Evolutionary conservation across 1,140 invertebrate genomes (phyloP), one percentile per base, ranked within the genome.

Genomic region (Propsilocerus akamusi): DNA sequence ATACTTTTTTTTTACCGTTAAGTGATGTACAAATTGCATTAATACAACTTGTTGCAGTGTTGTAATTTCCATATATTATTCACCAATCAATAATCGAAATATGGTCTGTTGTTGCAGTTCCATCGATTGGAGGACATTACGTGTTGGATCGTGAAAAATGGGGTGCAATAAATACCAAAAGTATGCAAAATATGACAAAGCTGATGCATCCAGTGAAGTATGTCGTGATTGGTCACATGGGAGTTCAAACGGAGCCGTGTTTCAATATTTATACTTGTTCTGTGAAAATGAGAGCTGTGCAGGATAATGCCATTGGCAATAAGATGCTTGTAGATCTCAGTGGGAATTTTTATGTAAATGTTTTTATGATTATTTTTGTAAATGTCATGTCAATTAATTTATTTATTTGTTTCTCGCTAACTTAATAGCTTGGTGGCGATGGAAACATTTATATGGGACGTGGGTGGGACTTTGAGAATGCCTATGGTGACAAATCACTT

Each of bases 391-490:
- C n/a, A 30, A 8, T 30, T 8, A 30, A 30, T 30, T 69, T 23
- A 64, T 56, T n/a, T n/a, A n/a, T n/a, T n/a, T n/a, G n/a, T n/a
- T n/a, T n/a, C n/a, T n/a, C n/a, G n/a, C n/a, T n/a, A 48, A 23
- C 25, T 3, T 72, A 70, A 48, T 75, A 66, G 48, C 68, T 78
- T 14, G 76, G 74, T 3, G 69, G 72, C 11, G 76, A 80, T 55
- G 76, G 73, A 2, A 66, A 68, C n/a, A 65, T 75, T 8, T 80
- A 77, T 56, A 70, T 72, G 50, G 78, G 73, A 12, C 65, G 77
- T 46, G 77, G 74, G 23, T 80, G 75, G 75, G 66, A 70, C 49
- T 57, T 56, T 28, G 59, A 68, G 22, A 75, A 76, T 28, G 68
- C 70, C 22, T 72, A 75, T 57, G 65, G 67, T 2, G 57, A 64